Base-by-base conservation (phyloP, 1,140 invertebrate genomes). In the Cotesia chilonis region DNA sequence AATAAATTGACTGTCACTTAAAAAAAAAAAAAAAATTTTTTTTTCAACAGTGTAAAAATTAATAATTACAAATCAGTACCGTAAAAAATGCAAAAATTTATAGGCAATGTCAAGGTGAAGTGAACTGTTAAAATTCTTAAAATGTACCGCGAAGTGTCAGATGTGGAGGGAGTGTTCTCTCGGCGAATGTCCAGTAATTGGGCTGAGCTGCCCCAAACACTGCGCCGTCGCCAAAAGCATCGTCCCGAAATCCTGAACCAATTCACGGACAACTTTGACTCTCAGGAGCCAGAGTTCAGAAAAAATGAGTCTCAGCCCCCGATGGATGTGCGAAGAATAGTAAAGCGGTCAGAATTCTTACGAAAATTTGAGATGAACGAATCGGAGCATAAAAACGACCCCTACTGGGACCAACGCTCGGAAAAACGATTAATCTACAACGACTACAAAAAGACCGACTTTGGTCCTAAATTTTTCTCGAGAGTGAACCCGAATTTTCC, bases 111-210 rank as follows among this genome's bases (percentile, higher is more conserved):
- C 9, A 36, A 72, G 54, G 71, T 68, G 71, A 73, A 59, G 57
- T 66, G 54, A 52, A 61, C 20, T 14, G 12, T 61, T 14, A 57
- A 67, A 14, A 67, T 38, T 4, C 75, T 63, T 36, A 81, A 72
- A 71, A 87, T 87, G 85, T 84, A 86, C 68, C 82, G 82, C 36
- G 86, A 87, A 72, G 84, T 87, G 14, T 81, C 83, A 36, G 85
- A 87, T 68, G 76, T 81, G 9, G 86, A 87, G 65, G 82, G 82
- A 4, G 76, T 84, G n/a, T 87, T 87, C 75, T 85, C 85, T 1
- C 79, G 78, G 5, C 74, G 81, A 17, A 68, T 86, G 17, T 75
- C 79, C 20, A 80, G 76, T 68, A 87, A 85, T 68, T 88, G 87
- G 87, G 84, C 84, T 1, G 85, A 88, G 20, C 51, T 88, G 35